These are phyloP conservation scores for Cnemophilus loriae DNA, from an alignment of 2,113 vertebrate genomes.

Conservation along the genomic window DNA sequence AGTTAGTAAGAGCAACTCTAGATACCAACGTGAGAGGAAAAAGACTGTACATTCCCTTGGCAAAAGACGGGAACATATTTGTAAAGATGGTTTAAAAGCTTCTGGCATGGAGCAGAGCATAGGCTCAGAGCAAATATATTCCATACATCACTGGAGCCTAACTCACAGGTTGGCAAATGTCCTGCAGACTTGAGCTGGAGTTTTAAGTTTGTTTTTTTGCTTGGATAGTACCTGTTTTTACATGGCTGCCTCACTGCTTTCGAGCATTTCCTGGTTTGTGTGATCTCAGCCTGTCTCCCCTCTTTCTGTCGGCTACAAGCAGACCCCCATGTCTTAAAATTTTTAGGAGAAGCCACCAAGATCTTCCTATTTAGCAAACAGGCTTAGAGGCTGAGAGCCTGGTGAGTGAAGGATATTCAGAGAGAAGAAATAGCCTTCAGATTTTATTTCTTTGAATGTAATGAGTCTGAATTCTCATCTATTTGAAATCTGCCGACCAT, in stretches of 20 bases:
- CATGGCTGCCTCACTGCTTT: not conserved
- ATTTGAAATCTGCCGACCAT: not conserved
- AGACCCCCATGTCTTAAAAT: not conserved
- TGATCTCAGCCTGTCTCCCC: not conserved
- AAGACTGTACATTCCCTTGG: constrained; percentile 42
- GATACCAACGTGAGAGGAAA: constrained; percentile 55
- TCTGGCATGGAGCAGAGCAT: constrained; percentile 9
- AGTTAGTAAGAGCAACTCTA: not conserved
- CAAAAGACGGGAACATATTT: constrained; percentile 60
- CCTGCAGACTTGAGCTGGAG: not conserved
- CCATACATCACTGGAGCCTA: constrained; percentile 43
- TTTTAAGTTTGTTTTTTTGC: not conserved
- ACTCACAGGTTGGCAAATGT: constrained; percentile 21
- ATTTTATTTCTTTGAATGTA: not conserved
- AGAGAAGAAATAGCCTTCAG: not conserved
- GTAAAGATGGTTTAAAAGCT: constrained; percentile 52
- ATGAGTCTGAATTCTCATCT: not conserved
- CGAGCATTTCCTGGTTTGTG: not conserved
- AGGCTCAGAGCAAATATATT: constrained; percentile 55
- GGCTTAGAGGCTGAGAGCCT: not conserved
- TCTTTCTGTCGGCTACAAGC: not conserved
- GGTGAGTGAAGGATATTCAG: not conserved
- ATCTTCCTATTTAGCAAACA: not conserved
- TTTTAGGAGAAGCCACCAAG: not conserved
- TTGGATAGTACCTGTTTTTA: not conserved